A percentile compares a stretch with the other conserved stretches of the same genome.
phyloP scores from a whole-genome alignment of 2,113 vertebrate species.

The Halichoerus grypus region DNA sequence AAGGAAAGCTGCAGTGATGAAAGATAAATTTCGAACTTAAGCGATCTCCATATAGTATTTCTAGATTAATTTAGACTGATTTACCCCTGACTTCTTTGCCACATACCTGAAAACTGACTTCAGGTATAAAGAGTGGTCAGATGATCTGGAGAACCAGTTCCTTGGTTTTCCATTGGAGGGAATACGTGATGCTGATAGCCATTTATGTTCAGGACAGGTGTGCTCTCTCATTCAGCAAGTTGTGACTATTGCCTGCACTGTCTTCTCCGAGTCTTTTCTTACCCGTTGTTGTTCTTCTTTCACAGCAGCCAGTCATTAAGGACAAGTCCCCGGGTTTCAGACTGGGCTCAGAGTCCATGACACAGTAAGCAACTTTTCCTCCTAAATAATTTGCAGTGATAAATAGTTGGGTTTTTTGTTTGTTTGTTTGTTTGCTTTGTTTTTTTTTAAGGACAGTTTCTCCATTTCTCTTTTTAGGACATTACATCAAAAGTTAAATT shows the following conservation, averaged over 20 bases:
- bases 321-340: slow-evolving; percentile 89
- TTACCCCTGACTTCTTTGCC: slow-evolving; percentile 24
- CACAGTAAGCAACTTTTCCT: slow-evolving; percentile 88
- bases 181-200: slow-evolving; percentile 81
- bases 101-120: slow-evolving; percentile 75
- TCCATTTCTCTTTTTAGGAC: slow-evolving; percentile 33
- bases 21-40: background rate
- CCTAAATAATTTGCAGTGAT: slow-evolving; percentile 58
- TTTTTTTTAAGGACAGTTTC: slow-evolving; percentile 50
- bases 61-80: slow-evolving; percentile 62
- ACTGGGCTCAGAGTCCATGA: slow-evolving; percentile 83
- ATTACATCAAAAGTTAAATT: slow-evolving; percentile 34
- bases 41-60: background rate
- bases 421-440: background rate
- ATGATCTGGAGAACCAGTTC: slow-evolving; percentile 67
- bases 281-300: slow-evolving; percentile 77
- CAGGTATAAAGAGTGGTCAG: slow-evolving; percentile 58
- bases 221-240: slow-evolving; percentile 85
- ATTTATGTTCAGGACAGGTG: slow-evolving; percentile 77
- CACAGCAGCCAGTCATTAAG: slow-evolving; percentile 90
- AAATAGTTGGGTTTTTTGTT: background rate
- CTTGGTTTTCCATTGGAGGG: slow-evolving; percentile 81
- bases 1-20: background rate
- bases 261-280: slow-evolving; percentile 73
- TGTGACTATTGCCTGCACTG: slow-evolving; percentile 75